Percentiles rank a stretch among this genome's conserved stretches.
Evolutionary conservation across 2,797 vertebrate genomes (phyloP).

Genomic region (Cygnus olor): DNA sequence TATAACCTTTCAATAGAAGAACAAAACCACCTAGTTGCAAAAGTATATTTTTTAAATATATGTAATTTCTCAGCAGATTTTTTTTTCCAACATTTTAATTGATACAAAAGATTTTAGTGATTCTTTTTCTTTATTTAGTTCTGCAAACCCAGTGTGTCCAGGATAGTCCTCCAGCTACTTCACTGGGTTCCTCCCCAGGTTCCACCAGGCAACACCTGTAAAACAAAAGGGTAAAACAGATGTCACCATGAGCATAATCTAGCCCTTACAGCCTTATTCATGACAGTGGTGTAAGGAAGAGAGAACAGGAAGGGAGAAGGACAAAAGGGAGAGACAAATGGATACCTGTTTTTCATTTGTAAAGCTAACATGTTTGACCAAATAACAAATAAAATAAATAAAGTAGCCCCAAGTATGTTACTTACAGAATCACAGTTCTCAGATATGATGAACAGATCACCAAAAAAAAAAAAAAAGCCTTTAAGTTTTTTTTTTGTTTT

Average conservation of each 20-base stretch:
- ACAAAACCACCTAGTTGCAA: not conserved
- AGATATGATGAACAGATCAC: not conserved
- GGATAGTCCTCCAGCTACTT: not conserved
- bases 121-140: slow-evolving; percentile 9
- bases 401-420: not conserved
- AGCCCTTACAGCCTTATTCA: not conserved
- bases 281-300: not conserved
- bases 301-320: not conserved
- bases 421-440: not conserved
- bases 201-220: not conserved
- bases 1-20: not conserved
- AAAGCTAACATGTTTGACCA: not conserved
- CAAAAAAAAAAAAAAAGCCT: not conserved
- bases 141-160: not conserved
- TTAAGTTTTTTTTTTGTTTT: not conserved
- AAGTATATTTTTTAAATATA: not conserved
- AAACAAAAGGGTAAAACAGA: not conserved
- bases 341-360: not conserved
- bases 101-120: not conserved
- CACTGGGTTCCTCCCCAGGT: not conserved
- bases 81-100: not conserved
- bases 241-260: not conserved
- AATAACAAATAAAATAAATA: not conserved
- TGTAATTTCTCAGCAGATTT: not conserved
- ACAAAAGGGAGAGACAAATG: slow-evolving; percentile 21